Base-by-base conservation (phyloP, 1,140 invertebrate genomes). In the Aphaenogaster floridana region DNA sequence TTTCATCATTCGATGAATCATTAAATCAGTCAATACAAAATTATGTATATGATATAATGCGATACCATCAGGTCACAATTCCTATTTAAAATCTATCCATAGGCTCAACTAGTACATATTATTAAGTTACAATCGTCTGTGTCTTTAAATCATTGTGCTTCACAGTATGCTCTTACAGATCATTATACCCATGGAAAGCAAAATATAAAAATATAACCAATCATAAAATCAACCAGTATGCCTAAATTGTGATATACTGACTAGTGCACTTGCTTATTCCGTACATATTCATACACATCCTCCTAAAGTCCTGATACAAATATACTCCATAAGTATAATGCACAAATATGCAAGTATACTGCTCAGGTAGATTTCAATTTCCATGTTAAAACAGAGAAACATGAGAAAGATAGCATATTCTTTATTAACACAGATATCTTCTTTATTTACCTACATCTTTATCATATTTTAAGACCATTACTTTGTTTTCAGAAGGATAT, bases 41-140 rank as follows among this genome's bases (percentile, higher is more conserved):
- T 83, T 77, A 87, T 61, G 66, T 85, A 76, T 88, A 79, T 48
- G 64, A 80, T 80, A 74, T 64, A 45, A 81, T 48, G 63, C 15
- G 39, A 86, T 69, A n/a, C 28, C 45, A 71, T 59, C 7, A 69
- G 59, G n/a, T 76, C 59, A 71, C 64, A 69, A 66, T 81, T 64
- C n/a, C 39, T 69, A 90, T 48, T 79, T 81, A 86, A 68, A 88
- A 13, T 86, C 77, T 86, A 91, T 52, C 36, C 36, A 4, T 90
- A 90, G 81, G 72, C 77, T 83, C 59, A 36, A 86, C 66, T 85
- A 81, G 36, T 57, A 68, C 28, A 63, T 48, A 76, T 85, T 80
- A 50, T 5, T 86, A 63, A 50, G 8, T 83, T 83, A 59, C 42
- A 72, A 84, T 84, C 28, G 45, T 76, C 11, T 76, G n/a, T 39